Percentiles rank a stretch among this genome's conserved stretches.
These are phyloP conservation scores for Drosophila mulleri DNA, from an alignment of 2,888 invertebrate species.

Conservation along the genomic window DNA sequence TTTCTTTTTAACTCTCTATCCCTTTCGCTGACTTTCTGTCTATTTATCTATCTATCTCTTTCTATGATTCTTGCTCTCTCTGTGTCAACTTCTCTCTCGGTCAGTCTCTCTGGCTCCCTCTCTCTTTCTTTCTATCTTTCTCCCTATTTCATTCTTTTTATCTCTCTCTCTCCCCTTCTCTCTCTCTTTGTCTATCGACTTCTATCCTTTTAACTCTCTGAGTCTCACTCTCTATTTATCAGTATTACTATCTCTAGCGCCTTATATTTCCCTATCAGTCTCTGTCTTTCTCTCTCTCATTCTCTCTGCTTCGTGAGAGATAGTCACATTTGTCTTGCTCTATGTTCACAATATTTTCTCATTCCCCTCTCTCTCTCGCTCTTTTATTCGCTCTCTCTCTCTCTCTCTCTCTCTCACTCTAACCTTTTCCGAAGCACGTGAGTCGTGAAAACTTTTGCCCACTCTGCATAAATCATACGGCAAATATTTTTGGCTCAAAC, in stretches of 20 bases:
- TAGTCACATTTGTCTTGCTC: too few relatives aligned
- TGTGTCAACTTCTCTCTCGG: not conserved
- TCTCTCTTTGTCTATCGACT: not conserved
- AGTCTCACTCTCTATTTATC: not conserved
- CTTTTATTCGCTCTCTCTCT: not conserved
- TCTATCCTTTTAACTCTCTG: not conserved
- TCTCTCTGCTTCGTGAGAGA: not conserved
- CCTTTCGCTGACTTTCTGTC: not conserved
- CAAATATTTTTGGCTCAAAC: conserved; percentile 13
- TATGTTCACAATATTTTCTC: too few relatives aligned
- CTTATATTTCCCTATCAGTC: not conserved
- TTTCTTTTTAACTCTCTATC: not conserved
- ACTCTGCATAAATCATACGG: conserved; percentile 47
- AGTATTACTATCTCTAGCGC: not conserved
- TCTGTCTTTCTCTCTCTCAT: not conserved
- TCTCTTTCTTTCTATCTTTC: not conserved
- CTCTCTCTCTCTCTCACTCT: not conserved
- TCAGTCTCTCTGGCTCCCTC: not conserved
- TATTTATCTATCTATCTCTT: not conserved
- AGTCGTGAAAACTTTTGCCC: conserved; percentile 24
- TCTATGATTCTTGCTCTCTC: not conserved
- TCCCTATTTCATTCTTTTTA: not conserved
- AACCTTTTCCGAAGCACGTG: not conserved
- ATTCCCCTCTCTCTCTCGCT: not conserved
- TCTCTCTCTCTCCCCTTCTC: too few relatives aligned